Base-by-base conservation (phyloP, 1,140 invertebrate species). In the Chlorops oryzae region DNA sequence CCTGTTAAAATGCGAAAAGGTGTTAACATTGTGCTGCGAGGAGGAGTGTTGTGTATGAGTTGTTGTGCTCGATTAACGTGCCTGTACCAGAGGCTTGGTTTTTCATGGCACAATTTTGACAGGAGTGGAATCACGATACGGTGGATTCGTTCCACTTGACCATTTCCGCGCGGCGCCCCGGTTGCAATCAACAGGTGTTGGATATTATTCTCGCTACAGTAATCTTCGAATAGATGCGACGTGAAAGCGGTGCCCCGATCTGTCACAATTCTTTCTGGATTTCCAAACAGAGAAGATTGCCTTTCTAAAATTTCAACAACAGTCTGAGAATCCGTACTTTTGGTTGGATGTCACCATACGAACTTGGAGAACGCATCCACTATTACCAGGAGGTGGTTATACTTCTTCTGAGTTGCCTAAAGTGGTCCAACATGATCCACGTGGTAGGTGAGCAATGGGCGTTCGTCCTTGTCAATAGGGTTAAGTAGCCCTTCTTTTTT, bases 401-500 rank as follows among this genome's bases (percentile, higher is more conserved):
- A 66, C 17, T 41, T 42, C 37, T 66, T 65, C 12, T 57, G 60
- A 3, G 61, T 62, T 5, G 48, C 10, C 13, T 55, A 45, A 37
- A 62, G 38, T 22, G 60, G 60, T 41, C 70, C 68, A 13, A 51
- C n/a, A 21, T 45, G 50, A 23, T 51, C 50, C 3, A 51, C 32
- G 32, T 51, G 50, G 0, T 51, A 52, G 2, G 59, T 62, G 27
- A 15, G 20, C 5, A 64, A 43, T 4, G 65, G 59, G 1, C 44
- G 18, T n/a, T 58, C 58, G 7, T 52, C 57, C 45, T 62, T 73
- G 1, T 58, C 56, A 6, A 71, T 58, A 1, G 59, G 52, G 27
- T 68, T 27, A 12, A 71, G 34, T 15, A 50, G 55, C 7, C 66
- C 73, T 57, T 75, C 65, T 45, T 65, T 51, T 50, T 72, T 75